Base-by-base conservation (phyloP, 1,140 invertebrate species). In the Paraescarpia echinospica region DNA sequence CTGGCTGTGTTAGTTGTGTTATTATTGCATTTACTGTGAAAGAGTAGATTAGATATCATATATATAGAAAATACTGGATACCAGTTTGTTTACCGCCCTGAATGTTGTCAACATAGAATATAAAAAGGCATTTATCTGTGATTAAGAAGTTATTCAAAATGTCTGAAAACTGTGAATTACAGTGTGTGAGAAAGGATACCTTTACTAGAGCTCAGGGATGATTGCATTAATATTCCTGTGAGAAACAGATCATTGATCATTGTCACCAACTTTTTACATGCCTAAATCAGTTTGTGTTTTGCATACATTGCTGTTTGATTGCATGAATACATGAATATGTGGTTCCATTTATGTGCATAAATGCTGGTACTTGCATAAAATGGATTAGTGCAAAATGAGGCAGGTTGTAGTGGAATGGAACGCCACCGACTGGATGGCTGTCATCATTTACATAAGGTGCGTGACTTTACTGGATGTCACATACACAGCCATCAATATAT, bases 281-380 rank as follows among this genome's bases (percentile, higher is more conserved):
- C 4, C 2, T 77, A 77, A 77, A 77, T 77, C 59, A 18, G 59
- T 77, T 77, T 27, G 59, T 77, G 59, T 77, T 77, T 77, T 77
- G 59, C 59, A 77, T 77, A 18, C 14, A 77, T 77, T 31, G 27
- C 27, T 77, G 22, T 77, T 77, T 77, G 59, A 77, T 77, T 31
- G 59, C 59, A 77, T 77, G 59, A 77, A 77, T 77, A 77, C 59
- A 77, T 77, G 59, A 77, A 77, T 77, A 77, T 77, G 27, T 77
- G 59, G 22, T 77, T 77, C 59, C 59, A 77, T 77, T 77, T 18
- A 1, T 77, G 27, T 77, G 59, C 59, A 77, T 77, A 77, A 77
- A 77, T 77, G 59, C 59, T 77, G 59, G 59, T 77, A 77, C 22
- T 77, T 77, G 59, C 59, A 77, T 77, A 77, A 77, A 27, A 31